Evolutionary conservation across 2,888 invertebrate genomes (phyloP).

Genomic region (Ochlodes sylvanus): DNA sequence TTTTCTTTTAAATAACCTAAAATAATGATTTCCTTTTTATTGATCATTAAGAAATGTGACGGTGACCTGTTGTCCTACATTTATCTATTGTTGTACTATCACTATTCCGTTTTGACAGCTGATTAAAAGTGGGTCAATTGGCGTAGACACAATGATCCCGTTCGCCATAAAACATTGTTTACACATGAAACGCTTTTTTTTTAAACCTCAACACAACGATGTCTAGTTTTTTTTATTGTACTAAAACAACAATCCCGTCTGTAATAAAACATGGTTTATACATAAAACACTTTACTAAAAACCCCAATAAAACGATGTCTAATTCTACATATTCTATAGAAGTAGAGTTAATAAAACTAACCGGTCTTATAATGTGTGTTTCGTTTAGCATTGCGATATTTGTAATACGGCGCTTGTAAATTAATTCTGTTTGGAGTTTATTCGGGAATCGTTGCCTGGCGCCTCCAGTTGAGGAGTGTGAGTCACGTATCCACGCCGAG

Average conservation of each 20-base stretch:
- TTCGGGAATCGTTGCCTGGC: constrained; percentile 69
- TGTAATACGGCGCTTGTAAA: constrained; percentile 40
- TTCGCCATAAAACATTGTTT: background rate
- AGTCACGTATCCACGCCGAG: constrained; percentile 70
- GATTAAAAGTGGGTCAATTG: constrained; percentile 6
- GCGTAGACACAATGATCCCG: background rate
- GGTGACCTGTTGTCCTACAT: too few relatives aligned
- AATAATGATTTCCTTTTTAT: too few relatives aligned
- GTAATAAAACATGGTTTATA: background rate
- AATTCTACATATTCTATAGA: background rate
- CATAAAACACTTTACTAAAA: background rate
- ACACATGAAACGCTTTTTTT: background rate
- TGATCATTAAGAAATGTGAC: too few relatives aligned
- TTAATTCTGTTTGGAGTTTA: constrained; percentile 58
- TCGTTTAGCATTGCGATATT: constrained; percentile 19
- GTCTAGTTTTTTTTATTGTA: background rate
- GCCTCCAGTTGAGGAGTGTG: constrained; percentile 61
- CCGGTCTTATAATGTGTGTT: constrained; percentile 15
- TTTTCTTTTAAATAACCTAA: too few relatives aligned
- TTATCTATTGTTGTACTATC: background rate
- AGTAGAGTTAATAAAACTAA: constrained; percentile 1
- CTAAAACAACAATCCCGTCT: background rate
- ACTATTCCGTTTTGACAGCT: background rate
- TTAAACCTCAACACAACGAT: background rate
- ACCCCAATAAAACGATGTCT: constrained; percentile 1